These are phyloP conservation scores for Zaprionus tsacasi DNA, from an alignment of 1,140 invertebrate species.

Conservation along the genomic window DNA sequence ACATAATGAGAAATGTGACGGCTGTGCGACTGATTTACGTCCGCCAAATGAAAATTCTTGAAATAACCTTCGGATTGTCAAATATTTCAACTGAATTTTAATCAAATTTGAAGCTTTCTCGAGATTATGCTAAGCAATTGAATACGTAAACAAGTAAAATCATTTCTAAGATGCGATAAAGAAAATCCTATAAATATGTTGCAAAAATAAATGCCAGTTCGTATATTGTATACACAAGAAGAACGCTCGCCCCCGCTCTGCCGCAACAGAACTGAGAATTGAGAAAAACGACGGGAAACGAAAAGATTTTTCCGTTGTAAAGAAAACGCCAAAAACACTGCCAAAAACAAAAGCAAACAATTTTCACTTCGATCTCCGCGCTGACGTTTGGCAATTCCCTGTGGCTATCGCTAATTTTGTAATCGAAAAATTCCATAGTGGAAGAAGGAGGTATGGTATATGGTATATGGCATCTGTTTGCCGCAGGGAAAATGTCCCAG, in stretches of 20 bases:
- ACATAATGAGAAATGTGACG: slow-evolving; percentile 12
- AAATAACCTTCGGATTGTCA: slow-evolving; percentile 2
- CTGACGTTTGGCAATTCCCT: slow-evolving; percentile 19
- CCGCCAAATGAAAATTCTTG: slow-evolving; percentile 18
- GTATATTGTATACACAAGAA: slow-evolving; percentile 53
- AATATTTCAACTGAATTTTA: slow-evolving; percentile 7
- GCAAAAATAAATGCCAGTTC: slow-evolving; percentile 63
- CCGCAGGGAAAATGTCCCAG: slow-evolving; percentile 24
- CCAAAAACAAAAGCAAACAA: slow-evolving; percentile 53
- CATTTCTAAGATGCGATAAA: slow-evolving; percentile 52
- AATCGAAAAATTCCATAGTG: slow-evolving; percentile 15
- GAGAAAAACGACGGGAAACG: slow-evolving; percentile 48
- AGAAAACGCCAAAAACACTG: slow-evolving; percentile 50
- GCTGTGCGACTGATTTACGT: slow-evolving; percentile 8
- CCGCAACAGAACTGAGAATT: neutral
- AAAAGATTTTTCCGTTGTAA: slow-evolving; percentile 74
- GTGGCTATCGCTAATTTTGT: slow-evolving; percentile 9
- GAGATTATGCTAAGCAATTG: slow-evolving; percentile 41
- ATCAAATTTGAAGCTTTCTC: slow-evolving; percentile 5
- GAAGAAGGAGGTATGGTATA: neutral
- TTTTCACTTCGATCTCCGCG: slow-evolving; percentile 24
- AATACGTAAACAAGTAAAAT: slow-evolving; percentile 57
- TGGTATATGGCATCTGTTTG: slow-evolving; percentile 8
- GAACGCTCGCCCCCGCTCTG: slow-evolving; percentile 1
- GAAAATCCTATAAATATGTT: slow-evolving; percentile 55